Evolutionary conservation across 2,888 invertebrate species (phyloP).

Genomic region (Ferdinandea cuprea): DNA sequence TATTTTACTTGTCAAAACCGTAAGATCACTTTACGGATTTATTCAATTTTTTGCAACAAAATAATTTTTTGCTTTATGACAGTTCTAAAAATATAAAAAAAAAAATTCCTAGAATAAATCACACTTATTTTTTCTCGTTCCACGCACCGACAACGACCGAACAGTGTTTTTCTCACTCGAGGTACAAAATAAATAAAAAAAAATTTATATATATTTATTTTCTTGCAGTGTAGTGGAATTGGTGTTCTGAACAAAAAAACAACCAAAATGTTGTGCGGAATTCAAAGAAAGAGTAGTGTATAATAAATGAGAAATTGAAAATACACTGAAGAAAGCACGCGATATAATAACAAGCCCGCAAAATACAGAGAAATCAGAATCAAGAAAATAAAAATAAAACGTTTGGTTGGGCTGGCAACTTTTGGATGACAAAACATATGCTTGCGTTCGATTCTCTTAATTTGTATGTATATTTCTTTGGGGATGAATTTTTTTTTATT

Average conservation of each 20-base stretch:
- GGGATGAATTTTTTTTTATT: background rate
- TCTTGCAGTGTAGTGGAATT: constrained; percentile 62
- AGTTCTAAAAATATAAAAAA: constrained; percentile 66
- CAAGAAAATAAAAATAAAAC: constrained; percentile 10
- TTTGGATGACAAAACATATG: background rate
- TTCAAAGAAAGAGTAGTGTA: constrained; percentile 27
- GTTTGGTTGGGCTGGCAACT: constrained; percentile 21
- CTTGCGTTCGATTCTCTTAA: constrained; percentile 29
- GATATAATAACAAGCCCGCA: constrained; percentile 31
- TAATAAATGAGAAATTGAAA: constrained; percentile 42
- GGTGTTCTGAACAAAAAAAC: constrained; percentile 15
- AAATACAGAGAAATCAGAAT: constrained; percentile 27
- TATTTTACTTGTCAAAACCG: constrained; percentile 16
- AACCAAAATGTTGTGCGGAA: constrained; percentile 10
- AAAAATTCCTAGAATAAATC: constrained; percentile 37
- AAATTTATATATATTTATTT: constrained; percentile 57
- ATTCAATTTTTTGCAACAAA: constrained; percentile 15
- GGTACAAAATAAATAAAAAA: constrained; percentile 23
- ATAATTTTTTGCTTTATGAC: constrained; percentile 30
- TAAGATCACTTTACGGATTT: constrained; percentile 23
- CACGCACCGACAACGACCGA: constrained; percentile 52
- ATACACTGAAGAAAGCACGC: constrained; percentile 47
- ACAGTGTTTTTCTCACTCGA: constrained; percentile 52
- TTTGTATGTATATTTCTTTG: background rate
- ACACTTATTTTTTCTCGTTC: constrained; percentile 51